phyloP scores from a whole-genome alignment of 2,797 vertebrate genomes.

The Aeoliscus strigatus region DNA sequence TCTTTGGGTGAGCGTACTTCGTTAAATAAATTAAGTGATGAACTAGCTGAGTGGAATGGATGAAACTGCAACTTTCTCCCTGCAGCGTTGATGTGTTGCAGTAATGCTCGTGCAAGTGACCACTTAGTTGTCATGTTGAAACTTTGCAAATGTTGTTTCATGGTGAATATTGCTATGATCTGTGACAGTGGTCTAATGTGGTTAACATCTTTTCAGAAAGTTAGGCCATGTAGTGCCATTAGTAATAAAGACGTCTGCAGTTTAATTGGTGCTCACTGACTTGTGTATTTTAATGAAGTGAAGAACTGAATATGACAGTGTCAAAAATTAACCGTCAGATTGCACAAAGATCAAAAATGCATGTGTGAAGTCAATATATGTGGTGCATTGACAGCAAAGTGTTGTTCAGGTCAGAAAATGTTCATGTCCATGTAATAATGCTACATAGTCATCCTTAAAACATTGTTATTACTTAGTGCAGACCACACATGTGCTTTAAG shows the following conservation, averaged over 20 bases:
- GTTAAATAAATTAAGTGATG: conserved; percentile 65
- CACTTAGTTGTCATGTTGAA: conserved; percentile 27
- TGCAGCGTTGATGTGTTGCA: conserved; percentile 31
- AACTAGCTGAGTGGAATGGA: conserved; percentile 40
- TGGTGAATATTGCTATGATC: background rate
- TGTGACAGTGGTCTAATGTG: conserved; percentile 17
- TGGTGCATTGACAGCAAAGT: conserved; percentile 30
- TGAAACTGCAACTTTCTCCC: conserved; percentile 24
- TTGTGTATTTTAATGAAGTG: background rate
- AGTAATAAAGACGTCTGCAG: conserved; percentile 1
- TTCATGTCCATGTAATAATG: too few relatives aligned
- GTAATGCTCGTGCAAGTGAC: conserved; percentile 26
- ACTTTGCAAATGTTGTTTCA: conserved; percentile 27
- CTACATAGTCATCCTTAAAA: too few relatives aligned
- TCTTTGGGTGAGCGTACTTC: conserved; percentile 38
- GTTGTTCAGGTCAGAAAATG: conserved; percentile 45
- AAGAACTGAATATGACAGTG: background rate
- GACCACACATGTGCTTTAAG: too few relatives aligned
- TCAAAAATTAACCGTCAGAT: conserved; percentile 3
- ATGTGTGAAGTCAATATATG: conserved; percentile 18
- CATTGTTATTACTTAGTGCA: too few relatives aligned
- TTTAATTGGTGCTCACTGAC: conserved; percentile 7
- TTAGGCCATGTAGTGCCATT: conserved; percentile 2
- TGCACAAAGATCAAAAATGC: conserved; percentile 17
- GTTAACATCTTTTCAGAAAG: conserved; percentile 13